These are phyloP conservation scores for Drosophila parvula DNA, from an alignment of 1,140 invertebrate species.

Conservation along the genomic window DNA sequence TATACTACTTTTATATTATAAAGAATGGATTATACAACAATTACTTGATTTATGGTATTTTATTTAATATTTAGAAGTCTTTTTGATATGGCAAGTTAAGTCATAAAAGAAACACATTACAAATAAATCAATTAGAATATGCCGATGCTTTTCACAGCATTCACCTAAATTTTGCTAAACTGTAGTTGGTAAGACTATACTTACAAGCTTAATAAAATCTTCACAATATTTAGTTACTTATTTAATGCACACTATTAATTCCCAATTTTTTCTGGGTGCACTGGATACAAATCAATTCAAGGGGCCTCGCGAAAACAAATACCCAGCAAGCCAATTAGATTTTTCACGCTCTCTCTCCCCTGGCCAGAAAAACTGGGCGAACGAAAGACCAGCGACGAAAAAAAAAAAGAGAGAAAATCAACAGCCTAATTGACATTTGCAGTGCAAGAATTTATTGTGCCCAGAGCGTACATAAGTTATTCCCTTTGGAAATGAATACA, in stretches of 20 bases:
- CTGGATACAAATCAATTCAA: conserved; percentile 74
- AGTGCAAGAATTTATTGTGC: conserved; percentile 84
- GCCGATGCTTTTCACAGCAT: too few relatives aligned
- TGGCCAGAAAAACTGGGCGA: conserved; percentile 17
- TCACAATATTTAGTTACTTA: neutral
- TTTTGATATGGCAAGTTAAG: too few relatives aligned
- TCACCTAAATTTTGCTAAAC: too few relatives aligned
- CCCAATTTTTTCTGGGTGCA: conserved; percentile 19
- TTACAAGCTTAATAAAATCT: neutral
- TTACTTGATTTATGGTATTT: too few relatives aligned
- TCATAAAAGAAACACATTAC: too few relatives aligned
- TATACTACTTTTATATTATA: too few relatives aligned
- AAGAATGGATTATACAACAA: too few relatives aligned
- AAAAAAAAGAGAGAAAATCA: conserved; percentile 49
- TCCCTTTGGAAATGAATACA: conserved; percentile 84
- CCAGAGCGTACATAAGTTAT: conserved; percentile 84
- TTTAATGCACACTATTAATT: neutral
- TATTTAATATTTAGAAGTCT: too few relatives aligned
- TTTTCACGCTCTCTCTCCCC: conserved; percentile 66
- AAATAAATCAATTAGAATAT: too few relatives aligned
- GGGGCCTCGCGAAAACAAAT: conserved; percentile 59
- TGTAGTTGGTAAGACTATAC: too few relatives aligned
- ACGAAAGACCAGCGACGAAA: neutral
- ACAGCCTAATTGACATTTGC: conserved; percentile 82
- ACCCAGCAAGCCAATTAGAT: conserved; percentile 73